A percentile compares a stretch with the other conserved stretches of the same genome.
These are phyloP conservation scores for Homarus americanus DNA, from an alignment of 1,140 invertebrate species.

Conservation along the genomic window DNA sequence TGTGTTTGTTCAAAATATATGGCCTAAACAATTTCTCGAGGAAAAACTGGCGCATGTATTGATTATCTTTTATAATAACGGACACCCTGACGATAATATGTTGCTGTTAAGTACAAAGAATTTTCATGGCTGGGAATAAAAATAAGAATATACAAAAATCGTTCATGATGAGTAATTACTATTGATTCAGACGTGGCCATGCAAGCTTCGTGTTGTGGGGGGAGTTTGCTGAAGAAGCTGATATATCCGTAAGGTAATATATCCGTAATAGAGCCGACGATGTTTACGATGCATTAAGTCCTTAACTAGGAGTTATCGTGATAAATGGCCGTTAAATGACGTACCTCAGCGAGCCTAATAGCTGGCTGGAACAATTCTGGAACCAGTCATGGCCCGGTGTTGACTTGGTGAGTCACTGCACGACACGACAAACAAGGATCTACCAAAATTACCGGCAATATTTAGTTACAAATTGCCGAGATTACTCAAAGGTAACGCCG, in stretches of 20 bases:
- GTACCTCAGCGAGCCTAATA: neutral
- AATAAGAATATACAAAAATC: too few relatives aligned
- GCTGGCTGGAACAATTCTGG: neutral
- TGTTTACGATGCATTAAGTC: conserved; percentile 15
- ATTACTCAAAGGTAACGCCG: neutral
- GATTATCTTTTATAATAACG: too few relatives aligned
- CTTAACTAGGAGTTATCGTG: neutral
- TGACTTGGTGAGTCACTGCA: neutral
- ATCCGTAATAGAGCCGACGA: neutral
- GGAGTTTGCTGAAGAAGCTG: neutral
- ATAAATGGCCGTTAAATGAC: neutral
- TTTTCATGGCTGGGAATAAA: too few relatives aligned
- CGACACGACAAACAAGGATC: neutral
- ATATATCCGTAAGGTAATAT: neutral
- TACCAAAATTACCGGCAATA: conserved; percentile 3
- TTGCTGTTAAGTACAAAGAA: too few relatives aligned
- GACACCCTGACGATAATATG: too few relatives aligned
- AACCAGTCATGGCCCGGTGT: neutral
- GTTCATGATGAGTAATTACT: too few relatives aligned
- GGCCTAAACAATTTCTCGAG: too few relatives aligned
- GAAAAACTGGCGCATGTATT: too few relatives aligned
- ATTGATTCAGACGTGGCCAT: too few relatives aligned
- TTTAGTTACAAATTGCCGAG: neutral
- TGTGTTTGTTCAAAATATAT: too few relatives aligned
- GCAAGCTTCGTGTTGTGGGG: too few relatives aligned